Evolutionary conservation across 2,797 vertebrate species (phyloP).

Genomic region (Acridotheres tristis): DNA sequence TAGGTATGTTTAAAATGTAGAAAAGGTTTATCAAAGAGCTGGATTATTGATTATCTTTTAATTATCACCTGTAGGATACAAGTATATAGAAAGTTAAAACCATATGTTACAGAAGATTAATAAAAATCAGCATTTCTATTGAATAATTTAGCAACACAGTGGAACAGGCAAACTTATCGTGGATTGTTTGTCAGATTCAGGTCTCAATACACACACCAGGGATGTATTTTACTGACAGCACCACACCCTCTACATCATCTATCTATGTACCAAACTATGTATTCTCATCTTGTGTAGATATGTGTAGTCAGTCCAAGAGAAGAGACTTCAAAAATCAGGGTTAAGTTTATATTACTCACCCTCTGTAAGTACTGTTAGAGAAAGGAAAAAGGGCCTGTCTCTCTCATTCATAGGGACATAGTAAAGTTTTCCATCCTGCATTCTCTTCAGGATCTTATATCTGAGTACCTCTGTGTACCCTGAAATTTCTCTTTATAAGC

Average conservation of each 20-base stretch:
- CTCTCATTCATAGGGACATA: fast-evolving
- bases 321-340: neutral
- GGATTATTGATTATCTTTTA: neutral
- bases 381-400: neutral
- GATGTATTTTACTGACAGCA: neutral
- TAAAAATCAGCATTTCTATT: neutral
- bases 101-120: neutral
- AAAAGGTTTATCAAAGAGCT: neutral
- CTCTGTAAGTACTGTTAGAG: neutral
- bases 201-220: fast-evolving
- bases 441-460: neutral
- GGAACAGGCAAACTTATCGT: neutral
- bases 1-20: neutral
- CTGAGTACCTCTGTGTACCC: neutral
- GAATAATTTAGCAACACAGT: neutral
- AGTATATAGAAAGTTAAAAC: neutral
- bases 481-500: neutral
- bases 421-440: neutral
- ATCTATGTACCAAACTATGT: neutral
- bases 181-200: neutral
- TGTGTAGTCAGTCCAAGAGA: neutral
- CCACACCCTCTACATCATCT: neutral
- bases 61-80: neutral
- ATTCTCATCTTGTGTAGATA: neutral
- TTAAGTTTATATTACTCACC: neutral